Evolutionary conservation across 2,888 invertebrate genomes (phyloP), one percentile per base, ranked within the genome.

Genomic region (Cotesia congregata): DNA sequence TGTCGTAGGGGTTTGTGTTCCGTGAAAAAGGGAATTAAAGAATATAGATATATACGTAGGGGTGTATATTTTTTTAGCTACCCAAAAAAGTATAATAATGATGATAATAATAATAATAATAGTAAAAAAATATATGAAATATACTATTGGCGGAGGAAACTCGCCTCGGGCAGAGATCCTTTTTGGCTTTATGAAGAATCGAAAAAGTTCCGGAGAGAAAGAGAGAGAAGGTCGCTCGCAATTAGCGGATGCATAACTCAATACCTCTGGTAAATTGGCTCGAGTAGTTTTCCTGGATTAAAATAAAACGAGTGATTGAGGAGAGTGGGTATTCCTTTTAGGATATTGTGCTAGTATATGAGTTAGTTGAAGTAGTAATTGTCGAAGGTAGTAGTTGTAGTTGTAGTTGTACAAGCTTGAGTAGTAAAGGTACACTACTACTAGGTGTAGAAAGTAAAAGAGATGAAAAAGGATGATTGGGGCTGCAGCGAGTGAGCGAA

Each of bases 201-300:
- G 50, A 50, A 50, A 50, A 50, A 50, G 50, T 50, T 50, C 4
- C 50, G 7, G 12, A 39, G 17, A 41, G 71, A 60, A 59, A 41
- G 59, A 40, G 20, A 12, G 30, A 71, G 60, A 39, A 67, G 65
- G 75, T 71, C 77, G 71, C 76, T 77, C 74, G 81, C 81, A 82
- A 82, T 82, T 82, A 82, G 81, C 79, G 72, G 78, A 81, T 81
- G 80, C 81, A 81, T 82, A 82, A 82, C 78, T 82, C 82, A 82
- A 81, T 78, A 77, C 74, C 62, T 71, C 76, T 70, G 75, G 78
- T 80, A 81, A 81, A 81, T 82, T 80, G 80, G 80, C 78, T 78
- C 65, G 74, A 72, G 74, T 40, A 64, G 67, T 70, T 61, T 65
- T 78, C 75, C 77, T 77, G 72, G 72, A 72, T 78, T 75, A 67